Base-by-base conservation (phyloP, 1,140 invertebrate species). In the Megalopta genalis region DNA sequence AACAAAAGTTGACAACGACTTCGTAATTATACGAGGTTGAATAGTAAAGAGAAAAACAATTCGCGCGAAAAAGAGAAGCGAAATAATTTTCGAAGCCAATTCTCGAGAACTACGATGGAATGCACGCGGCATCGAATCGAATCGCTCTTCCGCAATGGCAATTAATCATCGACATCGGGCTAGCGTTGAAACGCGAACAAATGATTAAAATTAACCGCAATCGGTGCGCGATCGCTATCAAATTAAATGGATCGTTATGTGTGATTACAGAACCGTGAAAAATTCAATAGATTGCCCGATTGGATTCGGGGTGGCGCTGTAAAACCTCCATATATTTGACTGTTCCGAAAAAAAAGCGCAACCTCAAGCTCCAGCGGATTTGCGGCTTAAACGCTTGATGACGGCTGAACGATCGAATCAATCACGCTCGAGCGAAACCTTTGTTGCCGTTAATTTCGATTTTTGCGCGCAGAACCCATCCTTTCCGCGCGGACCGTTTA, bases 361-460 rank as follows among this genome's bases (percentile, higher is more conserved):
- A 71, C 67, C 70, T 76, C 52, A 63, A 69, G 62, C 80, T 75
- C 68, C 63, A 71, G 72, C 73, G 80, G 75, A 85, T 79, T 84
- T 64, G 65, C 59, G 74, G 80, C 80, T 77, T 79, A 84, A 86
- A 84, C 80, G 78, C 77, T 84, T 62, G 66, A 74, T 65, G 73
- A 86, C 71, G 63, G 65, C 72, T 66, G 65, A 81, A 72, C 75
- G 84, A 85, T 86, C 86, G 76, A 86, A 81, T 75, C 73, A 82
- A 82, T 87, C 85, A 84, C 72, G 84, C 77, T 81, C 52, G 49
- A 72, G 62, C 80, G 69, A 62, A 54, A 64, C 82, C 77, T 82
- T 81, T 74, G 78, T 81, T 57, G 66, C 57, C 79, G 62, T 81
- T 81, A 82, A 87, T 87, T 86, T 81, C 62, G 72, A 60, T 74